Conservation (phyloP, 30 jellyfish, hydroid and myxozoan species). For the Mastigias papua region DNA sequence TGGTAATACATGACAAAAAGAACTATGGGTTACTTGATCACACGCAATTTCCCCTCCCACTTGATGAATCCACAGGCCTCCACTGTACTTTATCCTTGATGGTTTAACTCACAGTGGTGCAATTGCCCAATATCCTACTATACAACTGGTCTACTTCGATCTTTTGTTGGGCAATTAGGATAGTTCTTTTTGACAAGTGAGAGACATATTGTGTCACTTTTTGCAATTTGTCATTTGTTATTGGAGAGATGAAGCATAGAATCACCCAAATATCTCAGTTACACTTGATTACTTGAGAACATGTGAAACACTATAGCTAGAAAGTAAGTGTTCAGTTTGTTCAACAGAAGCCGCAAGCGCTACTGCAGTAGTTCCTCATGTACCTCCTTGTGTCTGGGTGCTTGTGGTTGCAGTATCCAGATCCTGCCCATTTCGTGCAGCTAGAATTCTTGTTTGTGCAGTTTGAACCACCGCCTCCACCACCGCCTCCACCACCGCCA, state of each 20-base stretch:
- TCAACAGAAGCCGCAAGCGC: constrained; percentile 32
- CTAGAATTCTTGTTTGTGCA: constrained; percentile 8
- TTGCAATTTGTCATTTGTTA: no score
- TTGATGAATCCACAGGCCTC: no score
- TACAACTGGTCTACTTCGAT: no score
- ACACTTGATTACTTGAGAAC: neutral
- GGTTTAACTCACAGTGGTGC: no score
- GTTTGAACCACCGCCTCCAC: constrained; percentile 25
- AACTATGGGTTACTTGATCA: no score
- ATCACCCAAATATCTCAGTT: neutral
- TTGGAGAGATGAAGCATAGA: neutral
- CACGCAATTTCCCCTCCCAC: no score
- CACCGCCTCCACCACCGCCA: constrained; percentile 52
- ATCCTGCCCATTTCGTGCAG: constrained; percentile 44
- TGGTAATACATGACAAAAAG: no score
- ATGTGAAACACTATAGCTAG: neutral
- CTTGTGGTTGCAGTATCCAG: constrained; percentile 57
- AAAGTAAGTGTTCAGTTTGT: neutral
- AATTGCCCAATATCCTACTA: no score
- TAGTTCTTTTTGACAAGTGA: no score
- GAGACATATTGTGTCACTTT: no score
- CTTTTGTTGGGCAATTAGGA: no score
- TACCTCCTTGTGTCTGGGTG: constrained; percentile 43
- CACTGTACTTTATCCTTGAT: no score
- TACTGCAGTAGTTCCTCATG: constrained; percentile 48